phyloP scores from a whole-genome alignment of 2,113 vertebrate species.

The Jacana jacana region DNA sequence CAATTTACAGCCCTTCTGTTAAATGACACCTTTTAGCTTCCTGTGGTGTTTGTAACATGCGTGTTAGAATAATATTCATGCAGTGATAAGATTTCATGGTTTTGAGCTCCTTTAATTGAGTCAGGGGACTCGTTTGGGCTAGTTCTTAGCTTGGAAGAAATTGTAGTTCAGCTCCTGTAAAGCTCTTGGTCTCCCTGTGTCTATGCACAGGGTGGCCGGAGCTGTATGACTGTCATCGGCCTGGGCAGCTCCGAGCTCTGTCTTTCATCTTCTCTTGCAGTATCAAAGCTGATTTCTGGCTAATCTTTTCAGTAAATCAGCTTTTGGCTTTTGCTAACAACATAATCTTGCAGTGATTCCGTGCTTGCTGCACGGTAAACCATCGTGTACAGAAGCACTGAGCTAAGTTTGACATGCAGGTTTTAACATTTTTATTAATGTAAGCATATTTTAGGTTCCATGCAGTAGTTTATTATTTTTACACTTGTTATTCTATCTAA shows the following conservation, averaged over 20 bases:
- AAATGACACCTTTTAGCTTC: not conserved
- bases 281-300: not conserved
- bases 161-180: not conserved
- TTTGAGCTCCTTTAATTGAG: not conserved
- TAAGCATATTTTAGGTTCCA: not conserved
- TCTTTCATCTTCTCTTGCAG: not conserved
- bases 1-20: not conserved
- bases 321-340: not conserved
- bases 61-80: not conserved
- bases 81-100: not conserved
- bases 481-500: not conserved
- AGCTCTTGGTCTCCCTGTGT: not conserved
- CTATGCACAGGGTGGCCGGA: not conserved
- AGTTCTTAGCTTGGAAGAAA: not conserved
- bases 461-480: not conserved
- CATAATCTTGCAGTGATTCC: not conserved
- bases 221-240: not conserved
- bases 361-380: not conserved
- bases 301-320: not conserved
- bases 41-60: not conserved
- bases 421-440: not conserved
- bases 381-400: accelerated
- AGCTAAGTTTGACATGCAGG: not conserved
- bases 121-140: not conserved
- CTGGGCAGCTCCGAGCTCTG: not conserved